Evolutionary conservation across 2,797 vertebrate genomes (phyloP), one percentile per base, ranked within the genome.

Genomic region (Merluccius polli): DNA sequence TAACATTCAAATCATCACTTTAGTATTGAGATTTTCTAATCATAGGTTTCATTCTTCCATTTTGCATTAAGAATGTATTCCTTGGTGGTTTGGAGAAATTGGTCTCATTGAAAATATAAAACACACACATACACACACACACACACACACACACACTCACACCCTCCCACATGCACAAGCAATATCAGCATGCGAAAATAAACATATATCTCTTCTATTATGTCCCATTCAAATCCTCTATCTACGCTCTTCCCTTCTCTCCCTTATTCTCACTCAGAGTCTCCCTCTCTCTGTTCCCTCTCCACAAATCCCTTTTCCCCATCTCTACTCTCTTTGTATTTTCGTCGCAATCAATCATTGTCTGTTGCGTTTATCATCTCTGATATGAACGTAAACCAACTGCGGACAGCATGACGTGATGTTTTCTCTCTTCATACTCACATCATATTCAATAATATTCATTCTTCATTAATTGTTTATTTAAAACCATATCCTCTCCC

Each of bases 141-240:
- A n/a, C n/a, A n/a, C n/a, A n/a, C n/a, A n/a, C 1, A 67, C 9
- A 4, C 30, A 32, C 68, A 33, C 31, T 31, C 68, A 32, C 68
- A 33, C 31, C 15, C 31, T 31, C 31, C 16, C 68, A 24, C 69
- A 35, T 18, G 2, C 69, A 71, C 32, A 71, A 13, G 48, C 33
- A 68, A 10, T 38, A 21, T 48, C 21, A 38, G 48, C 18, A 70
- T 31, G 65, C 29, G n/a, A n/a, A n/a, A n/a, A 35, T 71, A 63
- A n/a, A 63, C 15, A 67, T 75, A 73, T 77, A 82, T 84, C n/a
- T n/a, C 77, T 79, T 79, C 79, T 69, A 10, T 24, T n/a, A n/a
- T 63, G 52, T 63, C n/a, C 27, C n/a, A 63, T 27, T 63, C 10
- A 9, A 15, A 24, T 24, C 10, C 52, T 35, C 75, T 59, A 29